These are phyloP conservation scores for Hypsopygia costalis DNA, from an alignment of 2,888 invertebrate genomes.

Conservation along the genomic window DNA sequence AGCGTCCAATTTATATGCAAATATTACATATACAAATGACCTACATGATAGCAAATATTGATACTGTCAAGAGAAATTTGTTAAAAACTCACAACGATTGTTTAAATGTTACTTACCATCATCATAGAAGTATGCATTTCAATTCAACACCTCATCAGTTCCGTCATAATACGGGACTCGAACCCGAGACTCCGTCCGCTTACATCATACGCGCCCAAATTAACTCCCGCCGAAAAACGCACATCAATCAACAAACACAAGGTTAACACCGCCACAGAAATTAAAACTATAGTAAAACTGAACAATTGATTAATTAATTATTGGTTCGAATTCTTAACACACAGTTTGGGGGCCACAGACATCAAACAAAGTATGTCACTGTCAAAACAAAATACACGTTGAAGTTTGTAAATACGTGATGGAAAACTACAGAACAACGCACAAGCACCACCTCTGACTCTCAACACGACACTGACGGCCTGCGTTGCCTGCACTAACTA, in stretches of 20 bases:
- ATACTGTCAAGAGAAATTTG: too few relatives aligned
- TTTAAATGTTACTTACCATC: slow-evolving; percentile 66
- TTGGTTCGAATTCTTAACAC: slow-evolving; percentile 9
- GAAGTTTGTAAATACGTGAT: slow-evolving; percentile 75
- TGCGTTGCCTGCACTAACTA: slow-evolving; percentile 16
- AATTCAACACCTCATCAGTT: slow-evolving; percentile 36
- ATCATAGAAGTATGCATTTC: slow-evolving; percentile 73
- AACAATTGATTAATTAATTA: slow-evolving; percentile 11
- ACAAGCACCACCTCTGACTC: slow-evolving; percentile 33
- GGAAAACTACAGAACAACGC: slow-evolving; percentile 27
- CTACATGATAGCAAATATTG: too few relatives aligned
- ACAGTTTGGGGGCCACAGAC: neutral
- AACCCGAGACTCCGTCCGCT: slow-evolving; percentile 55
- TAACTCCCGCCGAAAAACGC: slow-evolving; percentile 55
- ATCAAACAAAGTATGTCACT: slow-evolving; percentile 32
- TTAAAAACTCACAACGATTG: too few relatives aligned
- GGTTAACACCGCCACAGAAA: slow-evolving; percentile 59
- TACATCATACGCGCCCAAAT: slow-evolving; percentile 74
- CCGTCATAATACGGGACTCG: slow-evolving; percentile 53
- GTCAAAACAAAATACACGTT: slow-evolving; percentile 57
- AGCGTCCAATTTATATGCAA: too few relatives aligned
- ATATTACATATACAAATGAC: too few relatives aligned
- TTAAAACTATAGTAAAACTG: slow-evolving; percentile 28
- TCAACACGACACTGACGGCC: slow-evolving; percentile 41
- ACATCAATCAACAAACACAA: slow-evolving; percentile 72